Evolutionary conservation across 1,140 invertebrate species (phyloP).

Genomic region (Solenopsis fugax): DNA sequence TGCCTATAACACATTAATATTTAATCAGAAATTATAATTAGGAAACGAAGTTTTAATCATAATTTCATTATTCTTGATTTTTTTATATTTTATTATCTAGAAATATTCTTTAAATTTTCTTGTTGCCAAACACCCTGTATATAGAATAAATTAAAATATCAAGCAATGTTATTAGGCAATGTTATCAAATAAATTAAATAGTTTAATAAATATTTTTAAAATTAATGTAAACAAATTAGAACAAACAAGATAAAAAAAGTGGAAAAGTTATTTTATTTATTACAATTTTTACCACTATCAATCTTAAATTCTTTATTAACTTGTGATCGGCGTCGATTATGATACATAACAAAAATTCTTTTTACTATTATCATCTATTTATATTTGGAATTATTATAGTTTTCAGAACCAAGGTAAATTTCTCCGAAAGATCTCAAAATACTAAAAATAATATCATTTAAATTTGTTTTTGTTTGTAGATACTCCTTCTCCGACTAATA

Average conservation of each 20-base stretch:
- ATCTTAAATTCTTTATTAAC: background rate
- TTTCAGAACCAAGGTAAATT: background rate
- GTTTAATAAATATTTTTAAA: background rate
- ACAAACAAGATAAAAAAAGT: background rate
- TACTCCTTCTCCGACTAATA: constrained; percentile 80
- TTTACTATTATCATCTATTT: background rate
- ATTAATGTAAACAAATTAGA: background rate
- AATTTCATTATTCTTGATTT: too few species aligned
- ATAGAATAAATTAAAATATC: background rate
- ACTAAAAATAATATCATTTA: constrained; percentile 42
- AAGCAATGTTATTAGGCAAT: background rate
- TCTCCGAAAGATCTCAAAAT: background rate
- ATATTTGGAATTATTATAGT: constrained; percentile 17
- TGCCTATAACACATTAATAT: too few species aligned
- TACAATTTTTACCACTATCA: background rate
- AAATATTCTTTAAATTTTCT: too few species aligned
- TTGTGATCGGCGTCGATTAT: background rate
- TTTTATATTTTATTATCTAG: too few species aligned
- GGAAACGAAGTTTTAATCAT: too few species aligned
- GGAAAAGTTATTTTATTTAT: background rate
- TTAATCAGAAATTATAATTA: too few species aligned
- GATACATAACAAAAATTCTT: background rate
- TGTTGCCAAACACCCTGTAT: too few species aligned
- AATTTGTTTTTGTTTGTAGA: constrained; percentile 72
- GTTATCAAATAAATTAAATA: background rate